These are phyloP conservation scores for Peromyscus attwateri DNA, from an alignment of 2,797 vertebrate genomes.

Conservation along the genomic window DNA sequence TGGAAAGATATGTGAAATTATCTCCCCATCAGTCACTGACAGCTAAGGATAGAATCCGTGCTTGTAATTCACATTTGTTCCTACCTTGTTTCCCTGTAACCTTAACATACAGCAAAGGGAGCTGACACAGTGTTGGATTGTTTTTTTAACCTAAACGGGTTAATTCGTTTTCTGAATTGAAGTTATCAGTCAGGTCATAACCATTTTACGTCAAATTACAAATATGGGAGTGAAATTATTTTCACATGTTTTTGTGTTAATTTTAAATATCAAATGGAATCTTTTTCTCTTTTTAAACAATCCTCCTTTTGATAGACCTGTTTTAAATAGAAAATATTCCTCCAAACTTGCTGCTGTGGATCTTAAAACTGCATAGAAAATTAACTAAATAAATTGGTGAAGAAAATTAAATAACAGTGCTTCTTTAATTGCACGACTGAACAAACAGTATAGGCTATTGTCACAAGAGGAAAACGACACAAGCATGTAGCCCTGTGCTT, in stretches of 20 bases:
- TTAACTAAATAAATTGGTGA: slow-evolving; percentile 1
- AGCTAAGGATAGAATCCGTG: background rate
- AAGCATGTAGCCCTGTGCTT: background rate
- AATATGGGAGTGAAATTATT: slow-evolving; percentile 38
- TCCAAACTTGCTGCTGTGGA: background rate
- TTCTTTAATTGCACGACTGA: background rate
- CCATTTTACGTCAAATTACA: background rate
- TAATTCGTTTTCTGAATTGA: background rate
- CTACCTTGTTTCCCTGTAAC: background rate
- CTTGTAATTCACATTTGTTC: background rate
- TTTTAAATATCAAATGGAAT: slow-evolving; percentile 46
- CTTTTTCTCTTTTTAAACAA: slow-evolving; percentile 11
- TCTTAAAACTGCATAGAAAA: background rate
- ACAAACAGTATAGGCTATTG: background rate
- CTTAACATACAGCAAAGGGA: background rate
- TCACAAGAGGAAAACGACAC: background rate
- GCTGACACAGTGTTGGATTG: background rate
- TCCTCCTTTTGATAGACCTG: background rate
- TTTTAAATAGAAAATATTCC: slow-evolving; percentile 27
- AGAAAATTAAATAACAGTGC: background rate
- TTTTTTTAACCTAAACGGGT: background rate
- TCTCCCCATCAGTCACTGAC: background rate
- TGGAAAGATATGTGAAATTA: background rate
- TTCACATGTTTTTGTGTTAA: slow-evolving; percentile 19
- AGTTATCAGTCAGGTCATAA: background rate